Conservation (phyloP, 2,113 vertebrate species). For the Oreochromis tanganicae region DNA sequence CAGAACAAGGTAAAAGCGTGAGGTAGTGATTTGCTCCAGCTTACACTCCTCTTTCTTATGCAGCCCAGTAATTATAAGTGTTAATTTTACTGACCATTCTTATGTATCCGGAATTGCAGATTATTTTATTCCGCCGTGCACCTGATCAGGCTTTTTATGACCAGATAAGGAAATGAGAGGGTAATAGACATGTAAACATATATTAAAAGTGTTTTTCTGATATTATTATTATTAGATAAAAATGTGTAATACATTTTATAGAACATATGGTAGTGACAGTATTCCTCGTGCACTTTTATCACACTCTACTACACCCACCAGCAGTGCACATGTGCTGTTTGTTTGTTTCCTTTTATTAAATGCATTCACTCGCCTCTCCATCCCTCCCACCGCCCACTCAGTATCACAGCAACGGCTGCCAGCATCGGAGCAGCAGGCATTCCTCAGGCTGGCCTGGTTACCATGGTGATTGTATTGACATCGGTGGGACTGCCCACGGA, state of each 20-base stretch:
- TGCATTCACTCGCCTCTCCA: conserved; percentile 41
- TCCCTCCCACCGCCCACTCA: conserved; percentile 62
- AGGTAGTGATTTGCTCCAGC: background rate
- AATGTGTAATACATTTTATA: background rate
- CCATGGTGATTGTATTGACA: conserved; percentile 96
- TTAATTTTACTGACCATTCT: background rate
- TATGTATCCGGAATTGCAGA: background rate
- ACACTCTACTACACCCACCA: conserved; percentile 6
- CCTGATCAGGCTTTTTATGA: background rate
- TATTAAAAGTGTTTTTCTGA: background rate
- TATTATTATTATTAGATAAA: background rate
- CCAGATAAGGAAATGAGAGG: background rate
- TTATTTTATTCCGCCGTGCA: background rate
- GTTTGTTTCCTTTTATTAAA: conserved; percentile 54
- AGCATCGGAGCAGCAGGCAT: conserved; percentile 96
- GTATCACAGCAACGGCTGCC: conserved; percentile 94
- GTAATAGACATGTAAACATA: background rate
- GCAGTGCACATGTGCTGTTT: conserved; percentile 22
- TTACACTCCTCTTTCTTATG: background rate
- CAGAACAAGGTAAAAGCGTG: fast-evolving
- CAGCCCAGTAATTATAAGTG: background rate
- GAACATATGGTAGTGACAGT: background rate
- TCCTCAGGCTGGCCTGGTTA: conserved; percentile 95
- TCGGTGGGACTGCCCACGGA: conserved; percentile 95
- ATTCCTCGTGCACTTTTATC: background rate